These are phyloP conservation scores for Dryas iulia DNA, from an alignment of 1,140 invertebrate genomes.

Conservation along the genomic window DNA sequence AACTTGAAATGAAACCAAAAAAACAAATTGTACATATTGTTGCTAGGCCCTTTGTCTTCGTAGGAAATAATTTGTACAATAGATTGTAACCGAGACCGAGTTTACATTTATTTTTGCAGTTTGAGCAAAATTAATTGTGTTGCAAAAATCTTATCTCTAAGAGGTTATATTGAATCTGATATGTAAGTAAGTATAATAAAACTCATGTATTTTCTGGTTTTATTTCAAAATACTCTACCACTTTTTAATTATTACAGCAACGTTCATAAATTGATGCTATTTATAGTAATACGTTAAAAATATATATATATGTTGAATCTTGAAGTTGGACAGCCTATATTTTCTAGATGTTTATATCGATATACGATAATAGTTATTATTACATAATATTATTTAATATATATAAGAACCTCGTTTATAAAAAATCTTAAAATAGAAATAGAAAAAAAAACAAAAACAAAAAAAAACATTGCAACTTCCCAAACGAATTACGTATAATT, in stretches of 20 bases:
- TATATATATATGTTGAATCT: background rate
- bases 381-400: background rate
- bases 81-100: background rate
- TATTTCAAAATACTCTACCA: background rate
- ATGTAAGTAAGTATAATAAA: background rate
- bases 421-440: conserved; percentile 18
- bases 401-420: conserved; percentile 6
- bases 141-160: background rate
- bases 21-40: no score
- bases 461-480: conserved; percentile 17
- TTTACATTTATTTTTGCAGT: background rate
- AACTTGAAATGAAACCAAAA: no score
- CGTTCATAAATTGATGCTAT: no score
- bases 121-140: background rate
- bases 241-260: background rate
- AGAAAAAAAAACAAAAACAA: conserved; percentile 20
- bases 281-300: background rate
- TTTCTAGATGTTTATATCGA: background rate
- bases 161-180: background rate
- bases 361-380: background rate
- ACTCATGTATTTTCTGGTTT: background rate
- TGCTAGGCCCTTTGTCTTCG: no score
- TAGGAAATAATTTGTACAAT: background rate
- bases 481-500: conserved; percentile 22
- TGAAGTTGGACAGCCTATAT: background rate